phyloP scores from a whole-genome alignment of 2,113 vertebrate genomes.

The Antechinus stuartii region DNA sequence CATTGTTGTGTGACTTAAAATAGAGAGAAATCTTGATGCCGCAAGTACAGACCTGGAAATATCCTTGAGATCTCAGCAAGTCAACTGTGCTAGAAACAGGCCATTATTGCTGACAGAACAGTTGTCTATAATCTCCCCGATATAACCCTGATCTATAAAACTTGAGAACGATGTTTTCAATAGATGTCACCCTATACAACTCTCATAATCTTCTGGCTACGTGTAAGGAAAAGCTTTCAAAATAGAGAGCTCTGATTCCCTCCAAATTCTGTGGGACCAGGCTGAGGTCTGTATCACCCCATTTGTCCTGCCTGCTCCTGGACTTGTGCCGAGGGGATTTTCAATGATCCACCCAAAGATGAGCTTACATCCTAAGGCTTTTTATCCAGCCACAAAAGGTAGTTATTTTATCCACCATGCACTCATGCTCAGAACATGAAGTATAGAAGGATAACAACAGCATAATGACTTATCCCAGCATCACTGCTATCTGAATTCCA shows the following conservation, averaged over 20 bases:
- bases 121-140: not conserved
- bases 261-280: not conserved
- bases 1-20: not conserved
- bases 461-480: not conserved
- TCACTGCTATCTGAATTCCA: not conserved
- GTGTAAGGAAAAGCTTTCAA: not conserved
- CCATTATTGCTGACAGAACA: not conserved
- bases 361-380: not conserved
- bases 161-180: not conserved
- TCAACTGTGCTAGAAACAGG: not conserved
- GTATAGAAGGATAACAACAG: not conserved
- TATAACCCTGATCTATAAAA: not conserved
- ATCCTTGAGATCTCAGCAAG: not conserved
- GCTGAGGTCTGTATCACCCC: not conserved
- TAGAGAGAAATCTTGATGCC: not conserved
- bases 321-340: not conserved
- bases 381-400: not conserved
- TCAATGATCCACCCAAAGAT: not conserved
- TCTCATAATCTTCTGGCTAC: not conserved
- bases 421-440: not conserved
- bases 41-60: not conserved
- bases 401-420: not conserved
- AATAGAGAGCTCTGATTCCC: not conserved
- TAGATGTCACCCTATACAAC: not conserved
- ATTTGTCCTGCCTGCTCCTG: not conserved